These are phyloP conservation scores for Miltochrista miniata DNA, from an alignment of 2,888 invertebrate genomes.

Conservation along the genomic window DNA sequence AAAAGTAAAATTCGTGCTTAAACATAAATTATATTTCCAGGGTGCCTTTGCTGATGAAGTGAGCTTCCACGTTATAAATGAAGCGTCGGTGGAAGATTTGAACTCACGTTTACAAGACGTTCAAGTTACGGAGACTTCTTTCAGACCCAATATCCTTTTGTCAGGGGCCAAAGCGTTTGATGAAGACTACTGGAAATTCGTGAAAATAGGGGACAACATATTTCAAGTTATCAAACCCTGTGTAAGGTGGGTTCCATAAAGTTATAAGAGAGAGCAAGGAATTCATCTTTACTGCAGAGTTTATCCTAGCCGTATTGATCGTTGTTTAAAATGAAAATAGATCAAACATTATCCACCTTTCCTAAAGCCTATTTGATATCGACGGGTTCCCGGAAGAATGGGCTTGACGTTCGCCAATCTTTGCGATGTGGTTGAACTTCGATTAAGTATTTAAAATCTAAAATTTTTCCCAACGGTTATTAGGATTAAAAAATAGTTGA, in stretches of 20 bases:
- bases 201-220: constrained; percentile 82
- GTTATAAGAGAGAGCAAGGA: neutral
- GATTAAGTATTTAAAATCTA: too few relatives aligned
- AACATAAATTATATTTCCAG: neutral
- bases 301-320: too few relatives aligned
- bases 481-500: too few relatives aligned
- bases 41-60: constrained; percentile 83
- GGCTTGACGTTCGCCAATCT: too few relatives aligned
- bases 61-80: constrained; percentile 84
- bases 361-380: too few relatives aligned
- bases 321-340: too few relatives aligned
- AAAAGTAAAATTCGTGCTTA: too few relatives aligned
- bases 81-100: constrained; percentile 84
- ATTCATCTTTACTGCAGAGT: too few relatives aligned
- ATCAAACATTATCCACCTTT: too few relatives aligned
- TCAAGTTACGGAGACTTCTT: constrained; percentile 78
- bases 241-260: neutral
- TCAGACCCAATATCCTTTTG: constrained; percentile 71
- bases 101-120: constrained; percentile 74
- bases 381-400: too few relatives aligned
- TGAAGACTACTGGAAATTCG: constrained; percentile 87
- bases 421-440: too few relatives aligned
- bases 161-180: constrained; percentile 74
- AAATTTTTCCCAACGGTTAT: too few relatives aligned
- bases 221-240: constrained; percentile 84